Evolutionary conservation across 2,113 vertebrate genomes (phyloP).

Genomic region (Amia ocellicauda): DNA sequence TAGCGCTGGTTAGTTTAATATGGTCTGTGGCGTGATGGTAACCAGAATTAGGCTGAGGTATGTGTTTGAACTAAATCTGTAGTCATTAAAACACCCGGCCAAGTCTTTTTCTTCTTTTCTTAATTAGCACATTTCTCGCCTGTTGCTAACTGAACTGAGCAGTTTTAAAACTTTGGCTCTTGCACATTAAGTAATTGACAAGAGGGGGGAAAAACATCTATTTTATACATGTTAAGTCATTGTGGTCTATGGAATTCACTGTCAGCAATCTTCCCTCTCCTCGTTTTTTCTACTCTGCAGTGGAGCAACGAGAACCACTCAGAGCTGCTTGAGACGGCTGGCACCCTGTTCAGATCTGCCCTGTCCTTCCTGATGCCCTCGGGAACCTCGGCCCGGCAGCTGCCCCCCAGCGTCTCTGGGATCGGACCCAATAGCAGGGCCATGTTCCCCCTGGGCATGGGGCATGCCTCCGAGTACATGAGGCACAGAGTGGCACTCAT

Average conservation of each 20-base stretch:
- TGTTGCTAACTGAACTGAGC: too few relatives aligned
- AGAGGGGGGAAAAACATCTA: constrained; percentile 36
- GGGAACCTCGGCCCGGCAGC: constrained; percentile 78
- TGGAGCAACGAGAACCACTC: constrained; percentile 94
- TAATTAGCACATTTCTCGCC: constrained; percentile 51
- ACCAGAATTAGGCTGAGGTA: constrained; percentile 65
- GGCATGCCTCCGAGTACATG: constrained; percentile 88
- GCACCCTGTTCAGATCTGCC: constrained; percentile 72
- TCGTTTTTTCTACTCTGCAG: constrained; percentile 51
- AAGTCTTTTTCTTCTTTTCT: constrained; percentile 68
- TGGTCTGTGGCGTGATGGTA: constrained; percentile 62
- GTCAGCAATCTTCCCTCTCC: background rate
- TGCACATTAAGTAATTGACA: constrained; percentile 52
- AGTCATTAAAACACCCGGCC: constrained; percentile 53
- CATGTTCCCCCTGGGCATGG: constrained; percentile 85
- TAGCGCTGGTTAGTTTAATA: constrained; percentile 69
- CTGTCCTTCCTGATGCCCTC: constrained; percentile 78
- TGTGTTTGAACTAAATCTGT: constrained; percentile 62
- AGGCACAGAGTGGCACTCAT: constrained; percentile 84
- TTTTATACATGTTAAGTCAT: background rate
- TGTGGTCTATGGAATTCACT: constrained; percentile 2
- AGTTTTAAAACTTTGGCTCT: constrained; percentile 9
- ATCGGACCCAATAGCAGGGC: constrained; percentile 79
- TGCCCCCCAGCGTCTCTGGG: constrained; percentile 84
- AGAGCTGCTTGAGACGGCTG: constrained; percentile 80